Evolutionary conservation across 2,888 invertebrate genomes (phyloP), one percentile per base, ranked within the genome.

Genomic region (Sarcophaga caerulescens): DNA sequence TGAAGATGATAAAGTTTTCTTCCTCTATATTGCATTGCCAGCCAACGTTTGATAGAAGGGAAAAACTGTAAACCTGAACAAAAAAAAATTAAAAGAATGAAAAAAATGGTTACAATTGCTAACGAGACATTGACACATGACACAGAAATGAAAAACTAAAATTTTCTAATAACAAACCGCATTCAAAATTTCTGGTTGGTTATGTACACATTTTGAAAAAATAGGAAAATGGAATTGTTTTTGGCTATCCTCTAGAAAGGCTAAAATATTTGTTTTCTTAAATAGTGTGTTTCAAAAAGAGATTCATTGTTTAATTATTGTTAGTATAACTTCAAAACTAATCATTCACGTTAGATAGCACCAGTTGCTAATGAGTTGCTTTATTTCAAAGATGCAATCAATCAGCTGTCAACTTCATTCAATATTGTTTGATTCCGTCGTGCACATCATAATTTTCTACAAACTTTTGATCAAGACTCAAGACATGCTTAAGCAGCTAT

Each of bases 41-140:
- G 23, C 12, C 45, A 69, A 23, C n/a, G 68, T 19, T 68, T 62
- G n/a, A 35, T 19, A 63, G 25, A 21, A 52, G 52, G 4, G 52
- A 14, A 52, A 14, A 17, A 5, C 0, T 52, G 0, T 1, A 52
- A 52, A 14, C 14, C 11, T 47, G 14, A 12, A 14, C 11, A 14
- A 47, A 47, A 14, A 47, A 47, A 47, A 47, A 47, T 6, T 47
- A 8, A 21, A 71, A 84, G 5, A 25, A 44, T 44, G 6, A 59
- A 74, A 60, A 74, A 69, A 57, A 62, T 63, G n/a, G 35, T 35
- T 35, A 35, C 25, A 85, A 74, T 25, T 74, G 57, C 68, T 78
- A 85, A 81, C 74, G 47, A 81, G 81, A 81, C 81, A 81, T 85
- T 85, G 81, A 81, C 74, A 85, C 74, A 81, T 81, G 85, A 81